Evolutionary conservation across 2,797 vertebrate species (phyloP).

Genomic region (Lepus townsendii): DNA sequence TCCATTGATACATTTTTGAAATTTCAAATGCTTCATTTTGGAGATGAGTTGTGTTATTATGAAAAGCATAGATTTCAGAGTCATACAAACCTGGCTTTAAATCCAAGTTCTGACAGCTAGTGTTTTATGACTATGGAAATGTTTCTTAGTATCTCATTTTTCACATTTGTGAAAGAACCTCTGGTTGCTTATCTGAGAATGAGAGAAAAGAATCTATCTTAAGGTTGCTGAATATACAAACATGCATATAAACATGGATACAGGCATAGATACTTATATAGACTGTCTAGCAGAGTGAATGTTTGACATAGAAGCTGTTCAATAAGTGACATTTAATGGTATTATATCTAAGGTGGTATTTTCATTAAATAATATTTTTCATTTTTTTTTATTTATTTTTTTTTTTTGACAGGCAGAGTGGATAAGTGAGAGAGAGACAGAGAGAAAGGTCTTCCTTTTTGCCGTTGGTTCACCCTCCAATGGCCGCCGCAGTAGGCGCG

Average conservation of each 20-base stretch:
- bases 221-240: neutral
- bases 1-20: neutral
- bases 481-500: too few species aligned
- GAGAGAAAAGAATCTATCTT: neutral
- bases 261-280: neutral
- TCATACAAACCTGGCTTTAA: neutral
- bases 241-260: neutral
- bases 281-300: neutral
- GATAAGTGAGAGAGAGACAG: too few species aligned
- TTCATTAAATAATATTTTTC: neutral
- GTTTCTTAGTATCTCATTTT: neutral
- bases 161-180: neutral
- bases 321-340: neutral
- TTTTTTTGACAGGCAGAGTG: too few species aligned
- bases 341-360: neutral
- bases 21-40: conserved; percentile 15
- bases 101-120: neutral
- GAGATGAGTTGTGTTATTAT: neutral
- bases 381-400: too few species aligned
- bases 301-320: neutral
- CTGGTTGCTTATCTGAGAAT: neutral
- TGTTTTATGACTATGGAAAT: neutral
- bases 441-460: too few species aligned
- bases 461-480: too few species aligned
- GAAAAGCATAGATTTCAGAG: neutral